Evolutionary conservation across 2,797 vertebrate genomes (phyloP).

Genomic region (Premnoplex brunnescens): DNA sequence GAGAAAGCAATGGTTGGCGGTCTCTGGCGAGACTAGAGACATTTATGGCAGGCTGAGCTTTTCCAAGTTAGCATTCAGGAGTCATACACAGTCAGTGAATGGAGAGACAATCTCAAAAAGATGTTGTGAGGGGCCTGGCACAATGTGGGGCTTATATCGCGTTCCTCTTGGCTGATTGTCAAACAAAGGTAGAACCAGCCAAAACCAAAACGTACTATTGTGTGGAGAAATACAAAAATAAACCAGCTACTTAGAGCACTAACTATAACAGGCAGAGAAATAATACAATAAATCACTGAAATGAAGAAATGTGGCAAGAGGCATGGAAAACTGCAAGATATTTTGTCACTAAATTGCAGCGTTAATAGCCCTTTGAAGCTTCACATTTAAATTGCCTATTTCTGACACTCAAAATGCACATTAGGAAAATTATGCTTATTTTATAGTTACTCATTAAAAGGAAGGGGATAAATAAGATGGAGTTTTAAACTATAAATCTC

Average conservation of each 20-base stretch:
- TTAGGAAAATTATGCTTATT: conserved; percentile 77
- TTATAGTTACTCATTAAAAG: conserved; percentile 74
- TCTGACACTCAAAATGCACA: conserved; percentile 73
- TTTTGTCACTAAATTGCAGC: conserved; percentile 75
- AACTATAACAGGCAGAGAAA: conserved; percentile 66
- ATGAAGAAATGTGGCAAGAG: conserved; percentile 71
- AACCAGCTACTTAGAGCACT: conserved; percentile 40
- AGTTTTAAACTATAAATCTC: conserved; percentile 68
- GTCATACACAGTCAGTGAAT: neutral
- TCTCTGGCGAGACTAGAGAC: conserved; percentile 3
- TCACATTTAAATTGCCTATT: conserved; percentile 75
- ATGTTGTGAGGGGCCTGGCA: conserved; percentile 16
- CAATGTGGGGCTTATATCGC: neutral
- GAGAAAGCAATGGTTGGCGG: conserved; percentile 21
- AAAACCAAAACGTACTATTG: conserved; percentile 54
- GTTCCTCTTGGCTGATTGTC: conserved; percentile 69
- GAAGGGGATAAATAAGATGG: conserved; percentile 71
- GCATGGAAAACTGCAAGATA: conserved; percentile 67
- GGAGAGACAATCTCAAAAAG: conserved; percentile 45
- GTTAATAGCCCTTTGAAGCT: conserved; percentile 73
- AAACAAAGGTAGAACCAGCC: conserved; percentile 67
- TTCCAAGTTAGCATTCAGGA: conserved; percentile 67
- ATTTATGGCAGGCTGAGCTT: conserved; percentile 36
- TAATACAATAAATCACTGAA: conserved; percentile 74
- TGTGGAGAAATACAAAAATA: conserved; percentile 68